These are phyloP conservation scores for Drosophila pallidifrons DNA, from an alignment of 1,140 invertebrate species.

Conservation along the genomic window DNA sequence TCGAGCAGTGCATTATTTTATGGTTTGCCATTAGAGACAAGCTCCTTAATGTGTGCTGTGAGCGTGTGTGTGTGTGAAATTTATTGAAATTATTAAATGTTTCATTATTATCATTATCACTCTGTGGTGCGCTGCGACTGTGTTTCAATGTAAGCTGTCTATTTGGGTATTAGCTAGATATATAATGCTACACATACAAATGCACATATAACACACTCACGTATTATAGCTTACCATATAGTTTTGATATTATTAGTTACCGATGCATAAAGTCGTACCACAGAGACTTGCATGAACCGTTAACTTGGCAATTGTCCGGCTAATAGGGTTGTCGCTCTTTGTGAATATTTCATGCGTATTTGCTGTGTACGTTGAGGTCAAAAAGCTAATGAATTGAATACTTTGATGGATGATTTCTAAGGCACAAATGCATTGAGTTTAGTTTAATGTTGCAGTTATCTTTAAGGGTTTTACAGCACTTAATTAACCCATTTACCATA, in stretches of 20 bases:
- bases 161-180: background rate
- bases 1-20: constrained; percentile 4
- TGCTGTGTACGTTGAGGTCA: constrained; percentile 42
- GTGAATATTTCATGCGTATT: constrained; percentile 61
- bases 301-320: constrained; percentile 8
- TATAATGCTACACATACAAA: background rate
- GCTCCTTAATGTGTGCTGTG: background rate
- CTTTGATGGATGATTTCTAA: constrained; percentile 31
- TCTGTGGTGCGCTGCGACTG: background rate
- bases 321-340: constrained; percentile 32
- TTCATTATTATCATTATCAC: constrained; percentile 55
- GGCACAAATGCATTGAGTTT: too few species aligned
- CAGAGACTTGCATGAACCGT: constrained; percentile 19
- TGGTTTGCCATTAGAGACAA: background rate
- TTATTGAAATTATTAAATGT: constrained; percentile 59
- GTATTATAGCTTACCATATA: background rate
- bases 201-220: too few species aligned
- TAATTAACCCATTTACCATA: constrained; percentile 5
- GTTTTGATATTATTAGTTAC: constrained; percentile 10
- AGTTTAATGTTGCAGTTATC: background rate
- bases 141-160: background rate
- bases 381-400: constrained; percentile 63
- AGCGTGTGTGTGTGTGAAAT: constrained; percentile 9
- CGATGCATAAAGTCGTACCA: constrained; percentile 31
- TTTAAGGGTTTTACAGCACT: background rate